phyloP scores from a whole-genome alignment of 2,113 vertebrate species.

The Chlorodrepanis virens region DNA sequence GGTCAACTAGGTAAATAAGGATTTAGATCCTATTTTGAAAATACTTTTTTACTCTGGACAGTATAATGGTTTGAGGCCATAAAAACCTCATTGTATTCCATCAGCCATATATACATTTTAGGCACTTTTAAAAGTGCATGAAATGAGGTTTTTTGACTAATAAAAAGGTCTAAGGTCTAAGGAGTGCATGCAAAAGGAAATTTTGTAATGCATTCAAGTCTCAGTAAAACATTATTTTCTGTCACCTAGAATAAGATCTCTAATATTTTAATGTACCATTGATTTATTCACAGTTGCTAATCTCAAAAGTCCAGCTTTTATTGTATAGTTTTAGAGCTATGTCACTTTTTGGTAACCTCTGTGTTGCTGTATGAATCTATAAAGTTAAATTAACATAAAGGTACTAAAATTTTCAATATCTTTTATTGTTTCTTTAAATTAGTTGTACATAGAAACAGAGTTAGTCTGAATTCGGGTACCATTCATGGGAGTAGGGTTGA shows the following conservation, averaged over 20 bases:
- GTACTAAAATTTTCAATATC: neutral
- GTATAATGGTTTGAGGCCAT: neutral
- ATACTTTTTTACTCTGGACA: neutral
- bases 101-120: slow-evolving; percentile 20
- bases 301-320: neutral
- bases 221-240: neutral
- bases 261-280: neutral
- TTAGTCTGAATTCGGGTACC: neutral
- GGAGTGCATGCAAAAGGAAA: neutral
- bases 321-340: neutral
- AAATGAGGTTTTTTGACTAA: slow-evolving; percentile 24
- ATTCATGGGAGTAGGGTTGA: neutral
- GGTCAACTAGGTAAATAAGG: neutral
- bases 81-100: neutral
- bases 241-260: neutral
- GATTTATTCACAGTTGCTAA: neutral
- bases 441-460: neutral
- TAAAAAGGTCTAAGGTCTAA: neutral
- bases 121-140: neutral
- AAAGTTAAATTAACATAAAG: neutral
- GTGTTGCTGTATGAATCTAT: neutral
- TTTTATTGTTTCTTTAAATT: neutral
- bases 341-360: neutral
- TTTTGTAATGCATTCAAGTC: neutral
- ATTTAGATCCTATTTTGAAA: slow-evolving; percentile 25